A percentile compares a stretch with the other conserved stretches of the same genome.
These are phyloP conservation scores for Halcyon leucocephala DNA, from an alignment of 2,797 vertebrate genomes.

Conservation along the genomic window DNA sequence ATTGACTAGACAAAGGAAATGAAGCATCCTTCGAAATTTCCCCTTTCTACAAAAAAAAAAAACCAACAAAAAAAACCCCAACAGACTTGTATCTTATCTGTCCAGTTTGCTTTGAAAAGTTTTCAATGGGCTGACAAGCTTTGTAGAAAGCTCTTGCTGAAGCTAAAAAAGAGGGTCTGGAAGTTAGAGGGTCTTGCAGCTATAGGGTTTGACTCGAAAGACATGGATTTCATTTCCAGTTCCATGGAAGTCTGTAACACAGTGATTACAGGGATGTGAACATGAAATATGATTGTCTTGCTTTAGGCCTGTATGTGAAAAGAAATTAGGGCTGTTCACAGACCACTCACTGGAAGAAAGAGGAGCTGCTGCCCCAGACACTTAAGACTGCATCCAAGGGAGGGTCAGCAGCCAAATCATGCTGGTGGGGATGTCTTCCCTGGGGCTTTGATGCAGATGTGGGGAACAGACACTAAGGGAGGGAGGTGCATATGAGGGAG, in stretches of 20 bases:
- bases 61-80: not conserved
- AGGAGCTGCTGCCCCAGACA: not conserved
- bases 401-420: not conserved
- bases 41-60: not conserved
- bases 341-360: not conserved
- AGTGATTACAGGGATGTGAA: not conserved
- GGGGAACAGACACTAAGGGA: not conserved
- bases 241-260: fast-evolving
- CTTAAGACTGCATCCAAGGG: not conserved
- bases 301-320: not conserved
- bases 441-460: fast-evolving
- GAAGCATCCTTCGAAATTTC: not conserved
- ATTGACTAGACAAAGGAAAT: not conserved
- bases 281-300: not conserved
- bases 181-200: not conserved
- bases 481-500: not conserved
- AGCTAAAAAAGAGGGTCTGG: not conserved
- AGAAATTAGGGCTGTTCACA: not conserved
- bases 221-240: not conserved
- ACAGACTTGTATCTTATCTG: not conserved
- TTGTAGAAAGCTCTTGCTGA: not conserved
- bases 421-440: not conserved
- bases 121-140: not conserved
- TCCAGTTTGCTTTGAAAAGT: not conserved
- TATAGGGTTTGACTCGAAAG: not conserved